Conservation (phyloP, 2,113 vertebrate species). For the Rattus rattus region DNA sequence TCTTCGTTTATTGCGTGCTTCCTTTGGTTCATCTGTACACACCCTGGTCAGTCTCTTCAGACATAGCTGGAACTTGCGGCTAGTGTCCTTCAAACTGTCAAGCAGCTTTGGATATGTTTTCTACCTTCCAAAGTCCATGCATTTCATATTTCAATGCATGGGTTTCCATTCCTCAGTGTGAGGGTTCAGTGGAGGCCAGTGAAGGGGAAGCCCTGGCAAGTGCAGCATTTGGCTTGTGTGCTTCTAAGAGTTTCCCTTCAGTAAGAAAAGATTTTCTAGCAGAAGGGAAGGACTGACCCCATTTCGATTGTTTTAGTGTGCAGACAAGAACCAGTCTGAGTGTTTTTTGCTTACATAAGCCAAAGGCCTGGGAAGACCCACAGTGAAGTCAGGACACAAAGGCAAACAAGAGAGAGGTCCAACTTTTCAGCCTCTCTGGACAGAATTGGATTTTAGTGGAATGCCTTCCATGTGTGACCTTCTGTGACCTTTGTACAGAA, state of each 20-base stretch:
- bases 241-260: neutral
- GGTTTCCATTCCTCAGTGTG: neutral
- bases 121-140: neutral
- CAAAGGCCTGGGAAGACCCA: neutral
- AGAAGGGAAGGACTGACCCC: neutral
- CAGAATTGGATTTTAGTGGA: neutral
- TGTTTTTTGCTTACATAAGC: neutral
- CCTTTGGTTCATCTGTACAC: neutral
- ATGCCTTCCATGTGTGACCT: neutral
- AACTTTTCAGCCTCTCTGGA: neutral
- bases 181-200: neutral
- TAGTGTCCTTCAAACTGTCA: neutral
- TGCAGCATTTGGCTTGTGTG: neutral
- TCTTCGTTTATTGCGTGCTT: neutral
- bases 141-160: neutral
- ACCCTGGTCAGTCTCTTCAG: neutral
- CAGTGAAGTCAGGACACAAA: neutral
- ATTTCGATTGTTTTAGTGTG: neutral
- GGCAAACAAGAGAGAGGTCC: neutral
- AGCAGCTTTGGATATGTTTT: neutral
- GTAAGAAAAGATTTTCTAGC: neutral
- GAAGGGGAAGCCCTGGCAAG: too few relatives aligned
- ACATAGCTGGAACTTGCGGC: too few relatives aligned
- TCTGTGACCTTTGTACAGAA: slow-evolving; percentile 22
- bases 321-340: neutral